Evolutionary conservation across 2,797 vertebrate genomes (phyloP).

Genomic region (Scyliorhinus canicula): DNA sequence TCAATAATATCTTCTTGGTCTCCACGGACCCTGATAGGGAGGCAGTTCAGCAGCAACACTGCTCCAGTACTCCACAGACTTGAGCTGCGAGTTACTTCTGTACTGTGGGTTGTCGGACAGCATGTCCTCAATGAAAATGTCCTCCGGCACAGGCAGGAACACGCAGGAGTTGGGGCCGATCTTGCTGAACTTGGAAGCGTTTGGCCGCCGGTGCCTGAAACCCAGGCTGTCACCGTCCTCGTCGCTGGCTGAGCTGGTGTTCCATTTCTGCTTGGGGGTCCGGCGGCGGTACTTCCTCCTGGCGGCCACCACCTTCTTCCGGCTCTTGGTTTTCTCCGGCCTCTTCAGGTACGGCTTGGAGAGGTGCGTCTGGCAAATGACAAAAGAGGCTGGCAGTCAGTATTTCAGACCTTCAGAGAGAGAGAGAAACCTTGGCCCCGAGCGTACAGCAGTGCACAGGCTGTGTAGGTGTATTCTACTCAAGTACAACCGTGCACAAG

Average conservation of each 20-base stretch:
- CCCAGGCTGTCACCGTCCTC: neutral
- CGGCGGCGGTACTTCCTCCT: slow-evolving; percentile 34
- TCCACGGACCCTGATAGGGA: neutral
- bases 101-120: slow-evolving; percentile 37
- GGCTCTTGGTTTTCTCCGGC: slow-evolving; percentile 25
- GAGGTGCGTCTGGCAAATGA: neutral
- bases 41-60: slow-evolving; percentile 38
- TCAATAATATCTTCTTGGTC: slow-evolving; percentile 24
- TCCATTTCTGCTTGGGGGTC: neutral
- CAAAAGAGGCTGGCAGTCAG: neutral
- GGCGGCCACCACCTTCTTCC: slow-evolving; percentile 40
- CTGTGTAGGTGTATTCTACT: neutral
- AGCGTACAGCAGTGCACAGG: neutral
- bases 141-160: slow-evolving; percentile 37
- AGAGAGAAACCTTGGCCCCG: neutral
- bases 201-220: slow-evolving; percentile 14
- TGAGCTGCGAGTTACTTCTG: slow-evolving; percentile 41
- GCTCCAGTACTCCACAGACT: slow-evolving; percentile 43
- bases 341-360: neutral
- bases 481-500: neutral
- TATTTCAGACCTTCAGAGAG: neutral
- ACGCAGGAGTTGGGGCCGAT: slow-evolving; percentile 12
- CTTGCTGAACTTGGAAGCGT: slow-evolving; percentile 29
- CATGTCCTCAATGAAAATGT: slow-evolving; percentile 42
- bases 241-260: neutral